phyloP scores from a whole-genome alignment of 1,140 invertebrate genomes.

The Camponotus pennsylvanicus region DNA sequence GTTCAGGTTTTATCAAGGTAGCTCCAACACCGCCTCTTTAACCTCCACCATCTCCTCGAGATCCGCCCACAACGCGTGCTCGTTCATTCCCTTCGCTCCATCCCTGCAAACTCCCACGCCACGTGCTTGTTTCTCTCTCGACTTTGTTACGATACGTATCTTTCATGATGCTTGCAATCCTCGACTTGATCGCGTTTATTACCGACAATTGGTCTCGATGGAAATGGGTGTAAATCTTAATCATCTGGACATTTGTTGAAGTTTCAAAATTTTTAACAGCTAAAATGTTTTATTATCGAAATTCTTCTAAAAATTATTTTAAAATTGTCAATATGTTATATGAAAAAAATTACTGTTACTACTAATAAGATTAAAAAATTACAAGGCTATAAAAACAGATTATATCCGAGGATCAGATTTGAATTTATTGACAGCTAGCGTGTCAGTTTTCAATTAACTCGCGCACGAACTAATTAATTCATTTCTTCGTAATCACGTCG shows the following conservation, averaged over 20 bases:
- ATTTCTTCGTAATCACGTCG: neutral
- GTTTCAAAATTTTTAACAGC: neutral
- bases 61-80: constrained; percentile 84
- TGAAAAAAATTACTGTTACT: neutral
- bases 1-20: constrained; percentile 77
- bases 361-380: neutral
- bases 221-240: constrained; percentile 8
- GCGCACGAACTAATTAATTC: neutral
- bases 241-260: neutral
- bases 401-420: neutral
- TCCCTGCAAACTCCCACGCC: constrained; percentile 78
- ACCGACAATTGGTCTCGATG: constrained; percentile 9
- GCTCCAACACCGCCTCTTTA: constrained; percentile 83
- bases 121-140: constrained; percentile 72
- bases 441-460: neutral
- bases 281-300: neutral
- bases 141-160: constrained; percentile 55
- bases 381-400: neutral
- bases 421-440: neutral
- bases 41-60: constrained; percentile 83
- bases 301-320: too few species aligned
- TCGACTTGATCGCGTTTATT: constrained; percentile 14
- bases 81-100: constrained; percentile 76
- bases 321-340: neutral
- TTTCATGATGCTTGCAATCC: constrained; percentile 37